Evolutionary conservation across 92 coral and sea anemone genomes (phyloP), one percentile per base, ranked within the genome.

Genomic region (Micromussa lordhowensis): DNA sequence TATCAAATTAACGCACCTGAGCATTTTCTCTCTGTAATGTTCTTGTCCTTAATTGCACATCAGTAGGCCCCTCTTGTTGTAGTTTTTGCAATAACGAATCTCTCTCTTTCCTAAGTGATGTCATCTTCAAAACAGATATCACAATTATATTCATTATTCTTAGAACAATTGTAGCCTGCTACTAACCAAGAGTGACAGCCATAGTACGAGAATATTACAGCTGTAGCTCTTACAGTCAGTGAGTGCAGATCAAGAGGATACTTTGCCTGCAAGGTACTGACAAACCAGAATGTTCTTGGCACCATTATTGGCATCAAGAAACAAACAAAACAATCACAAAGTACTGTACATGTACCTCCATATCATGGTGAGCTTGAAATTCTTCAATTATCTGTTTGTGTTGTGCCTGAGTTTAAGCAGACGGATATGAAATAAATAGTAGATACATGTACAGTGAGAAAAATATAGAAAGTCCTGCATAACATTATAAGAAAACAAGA

Each of bases 1-100:
- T 19, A 61, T 61, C 7, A 24, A 61, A 61, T 22, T 28, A 26
- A 66, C 88, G 58, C 64, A 97, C 99, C 98, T 97, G 99, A 17
- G 99, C 94, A 88, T 97, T 97, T 87, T 97, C 99, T 76, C 98
- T 94, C 77, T 97, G 99, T 48, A 97, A 82, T 7, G 88, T 80
- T 78, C 99, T 86, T 24, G 93, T 95, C 70, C 98, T 93, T 24
- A n/a, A n/a, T n/a, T 94, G 97, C 11, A 94, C 94, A 86, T 97
- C 98, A 30, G 94, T 89, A 19, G 96, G 93, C 13, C 94, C 96
- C 34, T 97, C 98, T 55, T 97, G 99, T 30, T 96, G 96, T 68
- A 88, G 75, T 85, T 84, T 93, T 83, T 96, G 96, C 18, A 92
- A 72, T 54, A 95, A 77, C 6, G 89, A 73, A 83, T 97, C 99